Percentiles rank a stretch among this genome's conserved stretches.
phyloP scores from a whole-genome alignment of 2,797 vertebrate genomes.

The Poeciliopsis gracilis region DNA sequence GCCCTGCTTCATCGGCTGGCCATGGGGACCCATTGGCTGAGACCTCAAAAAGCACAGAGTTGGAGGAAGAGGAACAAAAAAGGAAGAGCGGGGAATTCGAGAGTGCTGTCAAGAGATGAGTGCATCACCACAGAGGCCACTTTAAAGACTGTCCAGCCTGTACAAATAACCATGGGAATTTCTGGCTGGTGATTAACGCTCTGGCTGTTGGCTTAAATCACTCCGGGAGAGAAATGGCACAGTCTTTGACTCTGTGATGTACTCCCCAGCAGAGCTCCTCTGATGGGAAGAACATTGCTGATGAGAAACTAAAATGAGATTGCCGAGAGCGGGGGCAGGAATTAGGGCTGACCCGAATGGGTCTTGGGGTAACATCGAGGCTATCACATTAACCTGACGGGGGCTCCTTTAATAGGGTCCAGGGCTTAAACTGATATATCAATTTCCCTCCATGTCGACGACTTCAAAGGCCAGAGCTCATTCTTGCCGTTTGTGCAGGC shows the following conservation, averaged over 20 bases:
- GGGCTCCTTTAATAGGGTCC: slow-evolving; percentile 85
- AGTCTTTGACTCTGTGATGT: slow-evolving; percentile 76
- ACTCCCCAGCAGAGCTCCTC: slow-evolving; percentile 63
- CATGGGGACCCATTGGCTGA: slow-evolving; percentile 31
- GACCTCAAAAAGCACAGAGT: slow-evolving; percentile 32
- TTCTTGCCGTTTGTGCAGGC: slow-evolving; percentile 87
- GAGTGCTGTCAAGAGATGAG: slow-evolving; percentile 52
- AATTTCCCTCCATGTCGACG: slow-evolving; percentile 91
- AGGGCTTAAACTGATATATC: slow-evolving; percentile 94
- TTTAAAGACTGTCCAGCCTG: slow-evolving; percentile 71
- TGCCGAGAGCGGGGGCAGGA: slow-evolving; percentile 69
- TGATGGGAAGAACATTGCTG: slow-evolving; percentile 79
- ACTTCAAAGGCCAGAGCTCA: slow-evolving; percentile 93
- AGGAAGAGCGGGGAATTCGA: slow-evolving; percentile 25
- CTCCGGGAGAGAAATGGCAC: slow-evolving; percentile 64
- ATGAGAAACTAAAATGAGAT: slow-evolving; percentile 82
- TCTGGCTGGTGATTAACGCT: slow-evolving; percentile 72
- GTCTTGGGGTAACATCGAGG: slow-evolving; percentile 79
- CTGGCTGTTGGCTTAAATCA: slow-evolving; percentile 76
- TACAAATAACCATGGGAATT: slow-evolving; percentile 71
- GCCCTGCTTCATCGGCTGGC: slow-evolving; percentile 56
- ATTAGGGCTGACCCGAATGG: slow-evolving; percentile 77
- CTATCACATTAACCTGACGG: slow-evolving; percentile 86
- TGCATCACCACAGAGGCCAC: slow-evolving; percentile 51
- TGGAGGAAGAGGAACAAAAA: slow-evolving; percentile 26